Evolutionary conservation across 2,113 vertebrate species (phyloP).

Genomic region (Mellivora capensis): DNA sequence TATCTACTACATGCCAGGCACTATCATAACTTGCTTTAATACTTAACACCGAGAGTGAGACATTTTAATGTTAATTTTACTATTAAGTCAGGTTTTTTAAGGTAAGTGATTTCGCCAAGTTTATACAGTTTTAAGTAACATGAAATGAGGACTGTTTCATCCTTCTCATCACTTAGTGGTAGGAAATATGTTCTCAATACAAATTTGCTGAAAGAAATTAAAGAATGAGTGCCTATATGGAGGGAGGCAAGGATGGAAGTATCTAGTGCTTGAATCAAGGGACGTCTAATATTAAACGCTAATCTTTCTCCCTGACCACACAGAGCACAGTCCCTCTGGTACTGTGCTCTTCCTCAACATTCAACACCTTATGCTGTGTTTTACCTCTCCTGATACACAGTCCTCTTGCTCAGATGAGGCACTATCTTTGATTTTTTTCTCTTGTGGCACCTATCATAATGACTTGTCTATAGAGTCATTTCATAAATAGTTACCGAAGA

Average conservation of each 20-base stretch:
- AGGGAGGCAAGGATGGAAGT: background rate
- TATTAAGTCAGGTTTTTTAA: background rate
- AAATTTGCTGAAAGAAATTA: background rate
- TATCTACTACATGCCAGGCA: background rate
- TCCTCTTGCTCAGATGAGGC: background rate
- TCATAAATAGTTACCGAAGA: background rate
- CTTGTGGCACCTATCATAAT: background rate
- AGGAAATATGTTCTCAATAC: background rate
- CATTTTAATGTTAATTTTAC: background rate
- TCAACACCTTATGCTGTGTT: background rate
- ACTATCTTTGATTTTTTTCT: background rate
- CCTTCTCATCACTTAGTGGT: background rate
- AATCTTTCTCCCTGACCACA: background rate
- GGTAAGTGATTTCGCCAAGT: background rate
- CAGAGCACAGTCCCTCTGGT: background rate
- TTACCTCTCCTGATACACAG: background rate
- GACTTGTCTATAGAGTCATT: background rate
- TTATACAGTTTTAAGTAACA: background rate
- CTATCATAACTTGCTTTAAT: background rate
- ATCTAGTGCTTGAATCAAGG: background rate
- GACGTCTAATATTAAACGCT: background rate
- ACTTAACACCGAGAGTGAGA: background rate
- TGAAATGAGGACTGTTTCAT: background rate
- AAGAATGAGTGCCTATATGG: background rate
- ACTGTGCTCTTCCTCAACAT: background rate